Evolutionary conservation across 2,113 vertebrate species (phyloP), one percentile per base, ranked within the genome.

Genomic region (Percopsis transmontana): DNA sequence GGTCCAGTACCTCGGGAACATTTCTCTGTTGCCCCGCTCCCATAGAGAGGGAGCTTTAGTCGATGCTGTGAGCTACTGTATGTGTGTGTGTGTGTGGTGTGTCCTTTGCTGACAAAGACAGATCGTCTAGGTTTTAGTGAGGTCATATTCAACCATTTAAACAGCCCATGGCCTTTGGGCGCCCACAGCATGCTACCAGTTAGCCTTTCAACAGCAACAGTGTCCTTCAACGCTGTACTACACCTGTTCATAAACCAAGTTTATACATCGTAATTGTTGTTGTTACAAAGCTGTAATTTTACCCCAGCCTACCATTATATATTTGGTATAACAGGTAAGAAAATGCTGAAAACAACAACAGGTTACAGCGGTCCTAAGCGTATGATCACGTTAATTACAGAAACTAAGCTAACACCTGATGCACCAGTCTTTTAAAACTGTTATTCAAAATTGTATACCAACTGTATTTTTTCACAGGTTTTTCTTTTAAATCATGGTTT

Each of bases 91-190:
- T 64, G 56, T 50, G 57, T 39, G 5, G 58, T 47, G 42, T 14
- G 50, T 54, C 27, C 45, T 48, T 33, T 38, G 62, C 52, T 72
- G 74, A 74, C 66, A 68, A 54, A 69, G 72, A 79, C 63, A 24
- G 61, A 80, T 68, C 19, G 42, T 61, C 51, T 54, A 62, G 62
- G 60, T 74, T 70, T 67, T 56, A 61, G 51, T 72, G 65, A 81
- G 80, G 80, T 83, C 73, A 79, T 60, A 77, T 57, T 62, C 76
- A 65, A 65, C 47, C 65, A 70, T 80, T 80, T 80, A 83, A 65
- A 64, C 65, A 53, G 44, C 66, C 70, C 61, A 20, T 5, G 18
- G 58, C 58, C 76, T 77, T 77, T 74, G 71, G 68, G 40, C 40
- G 68, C 58, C 70, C 48, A 64, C 0, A 44, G 58, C 64, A 58